Evolutionary conservation across 2,113 vertebrate species (phyloP), one percentile per base, ranked within the genome.

Genomic region (Hymenochirus boettgeri): DNA sequence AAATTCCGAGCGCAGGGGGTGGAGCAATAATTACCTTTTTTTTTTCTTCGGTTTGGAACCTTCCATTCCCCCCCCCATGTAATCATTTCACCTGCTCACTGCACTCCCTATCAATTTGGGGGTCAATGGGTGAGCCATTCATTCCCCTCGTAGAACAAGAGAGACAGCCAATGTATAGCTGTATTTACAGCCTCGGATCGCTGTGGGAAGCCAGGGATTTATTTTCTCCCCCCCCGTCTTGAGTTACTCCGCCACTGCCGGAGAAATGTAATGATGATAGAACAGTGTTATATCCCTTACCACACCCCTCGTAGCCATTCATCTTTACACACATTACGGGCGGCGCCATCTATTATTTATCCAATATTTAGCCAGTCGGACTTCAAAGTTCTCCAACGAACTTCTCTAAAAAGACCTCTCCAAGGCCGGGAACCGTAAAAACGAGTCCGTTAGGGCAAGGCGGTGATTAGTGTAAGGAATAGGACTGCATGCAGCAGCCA

Each of bases 1-100:
- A 62, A 71, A 57, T 58, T 75, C 31, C 5, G 55, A 39, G 21
- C 21, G 64, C 55, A 39, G 12, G 24, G 56, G 64, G 64, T 57
- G 64, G 64, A 67, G 64, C 50, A 31, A 51, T 27, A 42, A 59
- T 59, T 42, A 52, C 42, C 33, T 53, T 53, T 21, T 21, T 61
- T 21, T 57, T 13, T 31, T 37, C 29, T 53, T 69, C 56, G 11
- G 13, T 42, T 51, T 12, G 33, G 57, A 69, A 60, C 55, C 63
- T 31, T 59, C 55, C 37, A 59, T 67, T 67, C 60, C 66, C 55
- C 15, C 54, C 24, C 7, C 58, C 22, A 24, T 71, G 75, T 71
- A 6, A 56, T 73, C 55, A 57, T 70, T 58, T 66, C 63, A 59
- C 70, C 77, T 58, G 70, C 73, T 57, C 62, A 25, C 29, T 62